phyloP scores from a whole-genome alignment of 2,888 invertebrate genomes.

The Drosophila differens region DNA sequence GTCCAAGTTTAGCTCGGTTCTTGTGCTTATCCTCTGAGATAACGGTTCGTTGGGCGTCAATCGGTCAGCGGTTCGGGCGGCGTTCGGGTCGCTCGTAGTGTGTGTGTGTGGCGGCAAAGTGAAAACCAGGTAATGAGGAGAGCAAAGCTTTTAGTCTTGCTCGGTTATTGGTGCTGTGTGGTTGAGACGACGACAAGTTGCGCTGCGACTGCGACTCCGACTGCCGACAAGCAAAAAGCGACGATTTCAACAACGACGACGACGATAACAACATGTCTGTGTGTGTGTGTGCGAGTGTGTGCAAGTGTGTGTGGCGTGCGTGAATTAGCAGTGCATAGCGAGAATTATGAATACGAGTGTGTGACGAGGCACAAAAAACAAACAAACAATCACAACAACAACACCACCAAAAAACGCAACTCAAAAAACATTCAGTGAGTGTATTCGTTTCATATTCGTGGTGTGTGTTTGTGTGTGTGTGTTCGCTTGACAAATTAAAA shows the following conservation, averaged over 20 bases:
- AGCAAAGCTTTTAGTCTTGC: slow-evolving; percentile 84
- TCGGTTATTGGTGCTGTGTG: slow-evolving; percentile 84
- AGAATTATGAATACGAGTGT: slow-evolving; percentile 44
- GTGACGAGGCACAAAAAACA: slow-evolving; percentile 31
- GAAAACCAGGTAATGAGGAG: slow-evolving; percentile 82
- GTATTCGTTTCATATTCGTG: slow-evolving; percentile 36
- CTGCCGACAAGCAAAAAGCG: slow-evolving; percentile 18
- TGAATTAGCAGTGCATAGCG: slow-evolving; percentile 49
- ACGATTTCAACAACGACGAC: slow-evolving; percentile 33
- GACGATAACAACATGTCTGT: slow-evolving; percentile 1
- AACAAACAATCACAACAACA: slow-evolving; percentile 9
- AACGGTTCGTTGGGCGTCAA: slow-evolving; percentile 57
- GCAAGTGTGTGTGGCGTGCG: slow-evolving; percentile 29
- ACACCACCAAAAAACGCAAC: slow-evolving; percentile 20
- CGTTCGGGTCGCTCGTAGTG: slow-evolving; percentile 19
- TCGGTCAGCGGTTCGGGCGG: slow-evolving; percentile 31
- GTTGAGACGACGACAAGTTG: slow-evolving; percentile 73
- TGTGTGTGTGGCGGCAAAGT: slow-evolving; percentile 43
- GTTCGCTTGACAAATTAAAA: slow-evolving; percentile 78
- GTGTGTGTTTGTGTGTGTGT: slow-evolving; percentile 22
- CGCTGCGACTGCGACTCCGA: slow-evolving; percentile 37
- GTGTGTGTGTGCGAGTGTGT: slow-evolving; percentile 25
- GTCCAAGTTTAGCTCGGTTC: slow-evolving; percentile 55
- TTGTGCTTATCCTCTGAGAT: slow-evolving; percentile 61
- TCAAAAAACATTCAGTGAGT: slow-evolving; percentile 16